These are phyloP conservation scores for Aplochiton taeniatus DNA, from an alignment of 2,797 vertebrate species.

Conservation along the genomic window DNA sequence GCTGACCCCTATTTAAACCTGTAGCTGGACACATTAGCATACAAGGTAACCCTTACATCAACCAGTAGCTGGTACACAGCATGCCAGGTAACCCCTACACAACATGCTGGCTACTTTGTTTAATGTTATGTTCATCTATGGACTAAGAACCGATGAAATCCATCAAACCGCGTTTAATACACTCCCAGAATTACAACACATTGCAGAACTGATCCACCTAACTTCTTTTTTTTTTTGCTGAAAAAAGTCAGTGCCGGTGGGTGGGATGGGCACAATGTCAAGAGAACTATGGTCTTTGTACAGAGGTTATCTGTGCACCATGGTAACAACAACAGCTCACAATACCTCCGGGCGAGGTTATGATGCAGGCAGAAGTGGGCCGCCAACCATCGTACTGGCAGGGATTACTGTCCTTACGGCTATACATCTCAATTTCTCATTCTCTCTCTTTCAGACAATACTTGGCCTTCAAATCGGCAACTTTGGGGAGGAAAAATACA, in stretches of 20 bases:
- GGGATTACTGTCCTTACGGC: no score
- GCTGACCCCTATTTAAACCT: no score
- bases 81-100: no score
- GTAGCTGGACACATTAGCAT: no score
- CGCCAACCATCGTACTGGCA: neutral
- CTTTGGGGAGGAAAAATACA: no score
- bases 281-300: neutral
- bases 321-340: conserved; percentile 1
- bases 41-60: no score
- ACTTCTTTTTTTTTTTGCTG: neutral
- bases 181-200: neutral
- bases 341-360: neutral
- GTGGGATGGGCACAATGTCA: neutral
- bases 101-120: no score
- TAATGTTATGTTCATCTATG: no score
- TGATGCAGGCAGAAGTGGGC: neutral
- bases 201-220: neutral
- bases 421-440: neutral
- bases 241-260: neutral
- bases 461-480: no score
- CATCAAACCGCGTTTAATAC: no score
- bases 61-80: no score
- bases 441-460: neutral
- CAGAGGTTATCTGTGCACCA: neutral
- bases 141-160: no score